Evolutionary conservation across 2,113 vertebrate species (phyloP).

Genomic region (Datnioides undecimradiatus): DNA sequence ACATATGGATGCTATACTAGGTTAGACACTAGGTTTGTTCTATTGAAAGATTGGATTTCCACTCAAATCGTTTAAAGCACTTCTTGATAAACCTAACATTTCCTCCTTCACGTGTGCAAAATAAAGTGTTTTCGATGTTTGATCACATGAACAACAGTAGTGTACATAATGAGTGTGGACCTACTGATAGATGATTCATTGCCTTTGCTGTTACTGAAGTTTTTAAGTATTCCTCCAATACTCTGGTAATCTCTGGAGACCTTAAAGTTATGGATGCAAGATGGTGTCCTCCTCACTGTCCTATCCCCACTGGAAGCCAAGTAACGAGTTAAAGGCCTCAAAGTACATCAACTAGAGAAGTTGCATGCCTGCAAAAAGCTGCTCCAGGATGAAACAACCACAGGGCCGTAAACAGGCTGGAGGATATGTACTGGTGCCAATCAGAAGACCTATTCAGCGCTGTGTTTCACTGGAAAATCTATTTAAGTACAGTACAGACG

Average conservation of each 20-base stretch:
- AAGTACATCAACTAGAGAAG: constrained; percentile 29
- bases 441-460: constrained; percentile 18
- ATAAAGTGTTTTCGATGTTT: background rate
- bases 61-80: background rate
- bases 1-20: background rate
- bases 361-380: constrained; percentile 23
- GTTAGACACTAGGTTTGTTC: background rate
- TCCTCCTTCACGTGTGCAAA: background rate
- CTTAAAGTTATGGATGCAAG: constrained; percentile 40
- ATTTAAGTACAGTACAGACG: background rate
- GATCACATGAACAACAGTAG: background rate
- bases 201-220: constrained; percentile 9
- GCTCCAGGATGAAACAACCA: constrained; percentile 42
- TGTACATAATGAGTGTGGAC: background rate
- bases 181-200: background rate
- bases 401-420: constrained; percentile 34
- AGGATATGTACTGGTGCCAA: background rate
- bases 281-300: constrained; percentile 16
- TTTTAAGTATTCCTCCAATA: constrained; percentile 22
- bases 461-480: background rate
- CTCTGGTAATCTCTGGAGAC: constrained; percentile 21
- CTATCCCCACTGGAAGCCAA: constrained; percentile 13
- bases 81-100: background rate
- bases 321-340: constrained; percentile 33
- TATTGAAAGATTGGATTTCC: background rate